A percentile compares a stretch with the other conserved stretches of the same genome.
These are phyloP conservation scores for Ptychobarbus kaznakovi DNA, from an alignment of 2,797 vertebrate genomes.

Conservation along the genomic window DNA sequence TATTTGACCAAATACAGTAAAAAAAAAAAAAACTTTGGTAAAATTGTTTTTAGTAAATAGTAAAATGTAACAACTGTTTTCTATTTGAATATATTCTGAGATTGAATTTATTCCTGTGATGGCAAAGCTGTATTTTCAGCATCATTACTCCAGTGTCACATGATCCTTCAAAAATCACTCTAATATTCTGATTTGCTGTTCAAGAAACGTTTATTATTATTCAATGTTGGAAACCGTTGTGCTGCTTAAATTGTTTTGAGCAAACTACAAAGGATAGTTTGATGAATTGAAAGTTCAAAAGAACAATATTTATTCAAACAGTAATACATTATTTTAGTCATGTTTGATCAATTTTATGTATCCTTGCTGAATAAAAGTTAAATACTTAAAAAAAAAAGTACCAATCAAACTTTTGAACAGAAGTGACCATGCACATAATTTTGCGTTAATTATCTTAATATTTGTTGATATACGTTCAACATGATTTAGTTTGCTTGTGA, in stretches of 20 bases:
- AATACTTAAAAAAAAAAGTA: not conserved
- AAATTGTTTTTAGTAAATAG: too few relatives aligned
- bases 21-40: too few relatives aligned
- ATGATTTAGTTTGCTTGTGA: conserved; percentile 4
- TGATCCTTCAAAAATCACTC: not conserved
- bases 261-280: not conserved
- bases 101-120: not conserved
- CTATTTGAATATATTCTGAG: too few relatives aligned
- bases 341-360: not conserved
- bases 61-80: too few relatives aligned
- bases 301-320: too few relatives aligned
- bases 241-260: not conserved
- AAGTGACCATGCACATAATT: not conserved
- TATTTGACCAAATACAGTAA: not conserved
- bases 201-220: not conserved
- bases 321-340: too few relatives aligned
- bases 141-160: not conserved
- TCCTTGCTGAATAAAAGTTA: not conserved
- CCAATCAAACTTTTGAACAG: not conserved
- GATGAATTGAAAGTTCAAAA: not conserved
- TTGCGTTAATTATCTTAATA: not conserved
- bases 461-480: not conserved
- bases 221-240: not conserved
- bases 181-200: not conserved
- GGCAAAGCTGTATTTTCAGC: not conserved